Percentiles rank a stretch among this genome's conserved stretches.
Conservation (phyloP, 2,797 vertebrate genomes). For the Smutsia temminckii region DNA sequence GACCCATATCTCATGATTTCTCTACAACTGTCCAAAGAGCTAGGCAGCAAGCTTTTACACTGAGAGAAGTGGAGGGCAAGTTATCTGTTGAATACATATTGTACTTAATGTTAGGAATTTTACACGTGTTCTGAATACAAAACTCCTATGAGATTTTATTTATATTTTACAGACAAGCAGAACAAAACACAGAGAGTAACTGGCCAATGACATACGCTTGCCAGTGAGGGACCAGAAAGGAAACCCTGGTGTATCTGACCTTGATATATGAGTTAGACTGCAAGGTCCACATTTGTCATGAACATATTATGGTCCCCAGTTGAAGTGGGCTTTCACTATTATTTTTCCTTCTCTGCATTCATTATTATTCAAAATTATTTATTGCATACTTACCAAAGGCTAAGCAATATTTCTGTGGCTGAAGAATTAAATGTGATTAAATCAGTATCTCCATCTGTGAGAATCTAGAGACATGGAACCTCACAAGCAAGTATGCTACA, state of each 20-base stretch:
- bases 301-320: not conserved
- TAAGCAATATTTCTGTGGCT: not conserved
- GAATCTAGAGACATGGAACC: not conserved
- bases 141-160: not conserved
- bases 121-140: not conserved
- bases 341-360: not conserved
- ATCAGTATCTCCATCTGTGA: not conserved
- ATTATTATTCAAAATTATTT: slow-evolving; percentile 22
- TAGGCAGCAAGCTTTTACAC: not conserved
- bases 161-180: not conserved
- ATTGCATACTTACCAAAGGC: not conserved
- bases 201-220: not conserved
- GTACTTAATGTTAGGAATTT: not conserved
- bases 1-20: not conserved
- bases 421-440: slow-evolving; percentile 25
- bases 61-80: not conserved
- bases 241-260: not conserved
- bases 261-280: not conserved
- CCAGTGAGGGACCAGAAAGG: not conserved
- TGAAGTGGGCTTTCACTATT: not conserved
- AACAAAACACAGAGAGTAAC: not conserved
- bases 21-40: not conserved
- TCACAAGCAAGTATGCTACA: not conserved
- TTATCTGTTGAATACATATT: not conserved
- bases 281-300: not conserved